Base-by-base conservation (phyloP, 2,113 vertebrate species). In the Steatornis caripensis region DNA sequence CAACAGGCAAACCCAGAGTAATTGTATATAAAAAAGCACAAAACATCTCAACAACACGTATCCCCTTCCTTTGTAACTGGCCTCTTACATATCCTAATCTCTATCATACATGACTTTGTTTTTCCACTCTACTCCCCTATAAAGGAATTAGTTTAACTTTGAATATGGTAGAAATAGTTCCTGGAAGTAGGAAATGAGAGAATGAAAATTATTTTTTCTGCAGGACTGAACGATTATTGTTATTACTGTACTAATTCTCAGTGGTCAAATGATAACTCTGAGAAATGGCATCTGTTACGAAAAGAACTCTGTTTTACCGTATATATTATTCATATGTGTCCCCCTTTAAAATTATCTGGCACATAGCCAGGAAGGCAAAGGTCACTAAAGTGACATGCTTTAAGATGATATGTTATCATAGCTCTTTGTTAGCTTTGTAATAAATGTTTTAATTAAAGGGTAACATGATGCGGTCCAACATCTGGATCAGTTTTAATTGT, bases 381-480 rank as follows among this genome's bases (percentile, higher is more conserved):
- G 62, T 85, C 57, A 54, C 24, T 21, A 34, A 53, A 64, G 32
- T 58, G n/a, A 26, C 9, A 6, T 22, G 15, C 29, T 76, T 93
- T 60, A 45, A 43, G 45, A 41, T 65, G 11, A 54, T 58, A 49
- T 36, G 12, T 55, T 51, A 88, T 53, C 4, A 1, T 34, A 93
- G 49, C 13, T 45, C 49, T 78, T 87, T 80, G 19, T n/a, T 57
- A 66, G 29, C 30, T 80, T 46, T 57, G 29, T 39, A 83, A 91
- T 66, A 41, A 88, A 90, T 74, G 62, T 54, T 96, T 94, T 95
- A 76, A 96, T 97, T 95, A 85, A 89, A 72, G 39, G 41, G 48
- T 37, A 76, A 37, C 48, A 57, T 82, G 45, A 87, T 36, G 32
- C 26, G 49, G 22, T 64, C 46, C 71, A 85, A 88, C 36, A 91